Evolutionary conservation across 2,113 vertebrate genomes (phyloP).

Genomic region (Dasyprocta punctata): DNA sequence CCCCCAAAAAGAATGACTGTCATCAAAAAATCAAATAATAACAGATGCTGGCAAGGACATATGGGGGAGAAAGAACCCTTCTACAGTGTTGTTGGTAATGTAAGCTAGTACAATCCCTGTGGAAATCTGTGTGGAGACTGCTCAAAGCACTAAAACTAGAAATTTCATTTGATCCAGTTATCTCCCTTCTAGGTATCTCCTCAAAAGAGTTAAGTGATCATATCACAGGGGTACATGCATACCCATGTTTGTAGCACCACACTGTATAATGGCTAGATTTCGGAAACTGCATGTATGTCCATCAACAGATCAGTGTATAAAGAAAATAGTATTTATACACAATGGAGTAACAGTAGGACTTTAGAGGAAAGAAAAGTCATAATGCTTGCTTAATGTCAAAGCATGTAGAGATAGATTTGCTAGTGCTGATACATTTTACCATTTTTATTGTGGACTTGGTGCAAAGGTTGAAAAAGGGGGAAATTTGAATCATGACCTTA

Average conservation of each 20-base stretch:
- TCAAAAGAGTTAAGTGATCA: neutral
- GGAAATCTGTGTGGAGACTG: neutral
- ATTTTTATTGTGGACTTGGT: neutral
- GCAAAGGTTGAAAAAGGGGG: neutral
- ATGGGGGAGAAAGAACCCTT: neutral
- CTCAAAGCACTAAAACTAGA: neutral
- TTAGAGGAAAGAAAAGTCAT: slow-evolving; percentile 28
- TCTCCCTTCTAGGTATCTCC: neutral
- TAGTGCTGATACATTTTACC: slow-evolving; percentile 9
- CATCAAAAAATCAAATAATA: neutral
- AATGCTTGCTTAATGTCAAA: slow-evolving; percentile 52
- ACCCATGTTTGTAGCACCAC: neutral
- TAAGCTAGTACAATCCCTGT: neutral
- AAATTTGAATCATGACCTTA: slow-evolving; percentile 21
- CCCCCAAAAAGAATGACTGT: neutral
- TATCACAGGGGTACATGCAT: neutral
- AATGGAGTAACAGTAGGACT: neutral
- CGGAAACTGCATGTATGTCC: neutral
- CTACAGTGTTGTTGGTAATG: neutral
- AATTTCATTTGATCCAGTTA: neutral
- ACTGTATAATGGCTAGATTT: neutral
- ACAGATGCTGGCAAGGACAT: neutral
- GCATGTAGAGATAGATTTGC: slow-evolving; percentile 5
- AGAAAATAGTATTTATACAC: neutral
- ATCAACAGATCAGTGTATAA: neutral